Evolutionary conservation across 2,888 invertebrate genomes (phyloP).

Genomic region (Selenia dentaria): DNA sequence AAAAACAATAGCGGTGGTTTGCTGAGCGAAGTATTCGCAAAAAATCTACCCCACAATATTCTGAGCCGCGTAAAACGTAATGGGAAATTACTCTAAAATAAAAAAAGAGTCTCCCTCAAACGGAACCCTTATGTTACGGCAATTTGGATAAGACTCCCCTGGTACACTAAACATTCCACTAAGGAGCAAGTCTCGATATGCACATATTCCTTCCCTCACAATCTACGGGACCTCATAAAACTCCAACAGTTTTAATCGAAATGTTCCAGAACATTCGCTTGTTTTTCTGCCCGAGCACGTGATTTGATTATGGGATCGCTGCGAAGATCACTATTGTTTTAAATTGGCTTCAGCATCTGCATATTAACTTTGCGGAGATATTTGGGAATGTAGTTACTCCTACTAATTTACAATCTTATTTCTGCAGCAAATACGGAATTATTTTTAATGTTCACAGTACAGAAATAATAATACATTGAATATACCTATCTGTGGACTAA

Average conservation of each 20-base stretch:
- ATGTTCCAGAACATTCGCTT: constrained; percentile 30
- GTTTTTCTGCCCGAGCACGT: constrained; percentile 30
- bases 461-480: constrained; percentile 12
- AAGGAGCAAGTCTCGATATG: constrained; percentile 70
- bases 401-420: not conserved
- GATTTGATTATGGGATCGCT: constrained; percentile 30
- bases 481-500: constrained; percentile 23
- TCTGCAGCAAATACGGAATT: not conserved
- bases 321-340: constrained; percentile 25
- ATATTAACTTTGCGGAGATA: constrained; percentile 14
- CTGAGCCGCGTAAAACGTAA: constrained; percentile 73
- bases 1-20: constrained; percentile 41
- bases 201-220: constrained; percentile 55
- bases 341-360: constrained; percentile 15
- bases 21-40: constrained; percentile 46
- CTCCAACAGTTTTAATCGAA: constrained; percentile 63
- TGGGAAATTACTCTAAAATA: constrained; percentile 80
- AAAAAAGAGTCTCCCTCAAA: constrained; percentile 67
- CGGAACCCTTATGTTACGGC: constrained; percentile 72
- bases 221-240: constrained; percentile 59
- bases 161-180: constrained; percentile 74
- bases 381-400: constrained; percentile 3
- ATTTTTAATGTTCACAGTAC: not conserved
- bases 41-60: constrained; percentile 67
- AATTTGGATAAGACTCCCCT: constrained; percentile 76